Percentiles rank a stretch among this genome's conserved stretches.
phyloP scores from a whole-genome alignment of 2,888 invertebrate genomes.

The Stramonita haemastoma region DNA sequence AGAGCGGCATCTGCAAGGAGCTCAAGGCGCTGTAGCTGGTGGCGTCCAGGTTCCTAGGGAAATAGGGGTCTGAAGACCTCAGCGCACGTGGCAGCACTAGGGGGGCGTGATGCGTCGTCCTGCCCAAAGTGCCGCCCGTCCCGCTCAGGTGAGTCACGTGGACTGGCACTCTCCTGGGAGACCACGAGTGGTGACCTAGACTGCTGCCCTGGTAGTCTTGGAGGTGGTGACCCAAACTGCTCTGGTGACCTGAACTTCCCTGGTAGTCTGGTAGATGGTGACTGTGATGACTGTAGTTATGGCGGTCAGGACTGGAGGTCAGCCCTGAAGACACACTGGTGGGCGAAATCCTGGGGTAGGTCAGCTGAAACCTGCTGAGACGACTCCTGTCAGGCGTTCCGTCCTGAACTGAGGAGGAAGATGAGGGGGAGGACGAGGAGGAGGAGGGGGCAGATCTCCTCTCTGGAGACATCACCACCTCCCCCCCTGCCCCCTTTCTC shows the following conservation, averaged over 20 bases:
- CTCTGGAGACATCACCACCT: background rate
- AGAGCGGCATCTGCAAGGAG: background rate
- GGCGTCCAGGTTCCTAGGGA: background rate
- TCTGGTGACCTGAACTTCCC: too few relatives aligned
- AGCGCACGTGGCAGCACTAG: background rate
- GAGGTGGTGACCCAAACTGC: too few relatives aligned
- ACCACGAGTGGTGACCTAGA: background rate
- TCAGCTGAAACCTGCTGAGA: background rate
- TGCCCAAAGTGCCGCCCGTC: background rate
- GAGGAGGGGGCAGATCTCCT: background rate
- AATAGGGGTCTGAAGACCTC: background rate
- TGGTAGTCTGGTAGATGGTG: background rate
- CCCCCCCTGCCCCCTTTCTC: too few relatives aligned
- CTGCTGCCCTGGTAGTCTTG: too few relatives aligned
- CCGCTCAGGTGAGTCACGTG: background rate
- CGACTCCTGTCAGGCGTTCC: background rate
- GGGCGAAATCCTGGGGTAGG: background rate
- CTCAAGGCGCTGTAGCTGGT: background rate
- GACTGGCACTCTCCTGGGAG: background rate
- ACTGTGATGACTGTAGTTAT: background rate
- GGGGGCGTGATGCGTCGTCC: slow-evolving; percentile 5
- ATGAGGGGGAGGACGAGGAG: slow-evolving; percentile 23
- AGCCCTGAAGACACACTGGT: background rate
- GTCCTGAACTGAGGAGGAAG: background rate
- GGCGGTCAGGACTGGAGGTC: background rate